phyloP scores from a whole-genome alignment of 2,113 vertebrate species.

The Ptilorrhoa leucosticta region DNA sequence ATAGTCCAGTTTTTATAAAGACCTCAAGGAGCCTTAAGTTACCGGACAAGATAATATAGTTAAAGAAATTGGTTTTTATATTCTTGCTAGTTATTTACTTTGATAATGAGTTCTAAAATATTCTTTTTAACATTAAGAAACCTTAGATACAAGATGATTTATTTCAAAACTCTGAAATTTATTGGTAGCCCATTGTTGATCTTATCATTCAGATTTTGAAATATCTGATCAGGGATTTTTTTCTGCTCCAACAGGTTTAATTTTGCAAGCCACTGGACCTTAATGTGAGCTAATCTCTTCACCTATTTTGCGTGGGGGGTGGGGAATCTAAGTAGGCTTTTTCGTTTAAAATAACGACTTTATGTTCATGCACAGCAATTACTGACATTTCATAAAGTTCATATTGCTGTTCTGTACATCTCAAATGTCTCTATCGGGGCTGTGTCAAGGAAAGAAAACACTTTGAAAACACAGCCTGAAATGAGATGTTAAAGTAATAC shows the following conservation, averaged over 20 bases:
- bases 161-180: neutral
- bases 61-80: neutral
- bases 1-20: neutral
- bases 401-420: neutral
- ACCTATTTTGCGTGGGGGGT: neutral
- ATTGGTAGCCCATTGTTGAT: conserved; percentile 36
- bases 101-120: neutral
- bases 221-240: conserved; percentile 60
- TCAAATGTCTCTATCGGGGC: neutral
- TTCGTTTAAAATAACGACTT: conserved; percentile 35
- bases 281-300: conserved; percentile 56
- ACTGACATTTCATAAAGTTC: conserved; percentile 65
- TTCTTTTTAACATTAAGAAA: neutral
- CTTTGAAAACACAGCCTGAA: neutral
- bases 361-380: conserved; percentile 16
- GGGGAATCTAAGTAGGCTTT: neutral
- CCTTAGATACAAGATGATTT: neutral
- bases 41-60: neutral
- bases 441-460: neutral
- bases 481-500: neutral
- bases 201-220: conserved; percentile 44
- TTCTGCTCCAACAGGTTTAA: conserved; percentile 58
- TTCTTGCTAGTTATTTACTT: neutral
- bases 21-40: neutral
- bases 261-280: conserved; percentile 68